These are phyloP conservation scores for Telmatochromis sp. DNA, from an alignment of 2,113 vertebrate species.

Conservation along the genomic window DNA sequence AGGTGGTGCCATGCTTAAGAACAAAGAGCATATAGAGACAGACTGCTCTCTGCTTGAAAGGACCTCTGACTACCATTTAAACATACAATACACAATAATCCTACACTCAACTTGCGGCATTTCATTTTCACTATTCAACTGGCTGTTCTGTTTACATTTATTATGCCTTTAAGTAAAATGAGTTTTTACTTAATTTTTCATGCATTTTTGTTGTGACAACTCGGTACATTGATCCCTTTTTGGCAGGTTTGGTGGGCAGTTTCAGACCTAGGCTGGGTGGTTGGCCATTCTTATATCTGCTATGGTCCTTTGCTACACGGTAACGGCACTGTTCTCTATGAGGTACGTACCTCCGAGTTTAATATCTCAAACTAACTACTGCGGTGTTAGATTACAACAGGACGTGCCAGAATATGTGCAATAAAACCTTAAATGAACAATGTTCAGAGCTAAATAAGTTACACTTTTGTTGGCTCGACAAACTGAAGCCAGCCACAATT, in stretches of 20 bases:
- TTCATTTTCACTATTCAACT: not conserved
- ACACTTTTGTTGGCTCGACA: not conserved
- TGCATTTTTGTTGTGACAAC: not conserved
- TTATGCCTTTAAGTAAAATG: not conserved
- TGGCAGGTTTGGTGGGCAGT: slow-evolving; percentile 97
- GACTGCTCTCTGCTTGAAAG: not conserved
- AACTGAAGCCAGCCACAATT: not conserved
- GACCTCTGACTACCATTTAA: not conserved
- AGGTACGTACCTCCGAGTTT: slow-evolving; percentile 67
- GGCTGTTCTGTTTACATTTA: not conserved
- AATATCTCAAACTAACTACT: not conserved
- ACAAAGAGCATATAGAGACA: not conserved
- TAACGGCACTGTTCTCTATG: slow-evolving; percentile 89
- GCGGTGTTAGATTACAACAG: not conserved
- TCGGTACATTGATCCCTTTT: not conserved
- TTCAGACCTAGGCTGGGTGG: slow-evolving; percentile 97
- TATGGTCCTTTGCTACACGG: slow-evolving; percentile 92
- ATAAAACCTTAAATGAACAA: not conserved
- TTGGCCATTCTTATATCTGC: slow-evolving; percentile 97
- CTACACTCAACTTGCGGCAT: not conserved
- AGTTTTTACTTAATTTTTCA: not conserved
- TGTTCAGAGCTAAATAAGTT: not conserved
- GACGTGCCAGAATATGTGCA: not conserved
- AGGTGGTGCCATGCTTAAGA: not conserved
- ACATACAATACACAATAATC: not conserved